Evolutionary conservation across 2,797 vertebrate species (phyloP).

Genomic region (Rhabdomys pumilio): DNA sequence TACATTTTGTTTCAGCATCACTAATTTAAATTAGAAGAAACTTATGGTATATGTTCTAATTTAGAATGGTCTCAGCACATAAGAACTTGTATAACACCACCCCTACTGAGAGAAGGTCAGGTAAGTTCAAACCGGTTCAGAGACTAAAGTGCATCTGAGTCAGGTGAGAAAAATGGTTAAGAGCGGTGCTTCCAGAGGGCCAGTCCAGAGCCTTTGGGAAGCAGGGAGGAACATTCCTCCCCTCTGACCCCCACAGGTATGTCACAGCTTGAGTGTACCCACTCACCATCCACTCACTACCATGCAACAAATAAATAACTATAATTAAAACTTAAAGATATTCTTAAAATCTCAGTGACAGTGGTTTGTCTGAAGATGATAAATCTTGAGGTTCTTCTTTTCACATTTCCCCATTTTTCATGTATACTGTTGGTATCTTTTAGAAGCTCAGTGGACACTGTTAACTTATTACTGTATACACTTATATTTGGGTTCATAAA

Average conservation of each 20-base stretch:
- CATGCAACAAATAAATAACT: neutral
- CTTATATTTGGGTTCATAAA: neutral
- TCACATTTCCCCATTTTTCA: neutral
- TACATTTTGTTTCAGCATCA: constrained; percentile 17
- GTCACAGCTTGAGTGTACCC: neutral
- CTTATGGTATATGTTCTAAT: neutral
- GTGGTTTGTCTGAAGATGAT: neutral
- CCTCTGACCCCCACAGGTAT: neutral
- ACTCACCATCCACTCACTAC: neutral
- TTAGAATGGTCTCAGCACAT: constrained; percentile 30
- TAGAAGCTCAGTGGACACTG: neutral
- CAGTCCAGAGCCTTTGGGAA: too few relatives aligned
- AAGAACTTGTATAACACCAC: neutral
- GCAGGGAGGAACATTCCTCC: neutral
- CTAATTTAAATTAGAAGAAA: neutral
- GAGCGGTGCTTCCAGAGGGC: neutral
- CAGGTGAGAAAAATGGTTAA: neutral
- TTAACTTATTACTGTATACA: neutral
- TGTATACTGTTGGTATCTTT: neutral
- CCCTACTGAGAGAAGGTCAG: neutral
- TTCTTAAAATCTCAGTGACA: neutral
- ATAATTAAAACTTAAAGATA: neutral
- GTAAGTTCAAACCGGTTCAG: neutral
- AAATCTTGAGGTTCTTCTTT: neutral
- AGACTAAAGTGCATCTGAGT: constrained; percentile 25